Evolutionary conservation across 2,888 invertebrate genomes (phyloP), one percentile per base, ranked within the genome.

Genomic region (Chaitophorus viminalis): DNA sequence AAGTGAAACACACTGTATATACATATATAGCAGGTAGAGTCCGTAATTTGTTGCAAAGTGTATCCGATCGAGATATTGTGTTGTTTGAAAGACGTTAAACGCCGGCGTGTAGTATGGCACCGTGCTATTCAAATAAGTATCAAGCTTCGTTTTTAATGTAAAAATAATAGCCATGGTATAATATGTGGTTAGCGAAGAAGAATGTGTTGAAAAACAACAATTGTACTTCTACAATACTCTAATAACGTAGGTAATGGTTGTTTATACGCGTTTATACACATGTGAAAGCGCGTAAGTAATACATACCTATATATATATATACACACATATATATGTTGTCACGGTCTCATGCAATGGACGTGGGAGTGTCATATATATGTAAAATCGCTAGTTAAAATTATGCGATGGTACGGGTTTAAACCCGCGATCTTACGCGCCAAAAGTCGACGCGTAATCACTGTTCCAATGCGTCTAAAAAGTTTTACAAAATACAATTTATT

Each of bases 51-150:
- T 70, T 3, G 5, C 3, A 18, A 33, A 72, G 72, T 72, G 82
- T 82, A 18, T 72, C 72, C 5, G 52, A 72, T 82, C 18, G 52
- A 72, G 17, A 33, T 33, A 82, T 82, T 82, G 72, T 82, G 25
- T 5, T 46, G 46, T 82, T 54, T 52, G 82, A 82, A 82, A 72
- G 72, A 72, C 72, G 82, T 33, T 72, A 17, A 70, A 33, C 52
- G 52, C 39, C 29, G 68, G 3, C n/a, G n/a, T n/a, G n/a, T n/a
- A n/a, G 11, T 54, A 54, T 3, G 4, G 21, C 21, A 54, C 18
- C 21, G 54, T 68, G 25, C 68, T 68, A 68, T 68, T 25, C 18
- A 33, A 72, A 33, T 33, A 3, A 5, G 18, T 70, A 70, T 5
- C n/a, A 39, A 81, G 46, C 11, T 21, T 25, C 14, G 21, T 81